Evolutionary conservation across 2,797 vertebrate genomes (phyloP).

Genomic region (Chaenodraco wilsoni): DNA sequence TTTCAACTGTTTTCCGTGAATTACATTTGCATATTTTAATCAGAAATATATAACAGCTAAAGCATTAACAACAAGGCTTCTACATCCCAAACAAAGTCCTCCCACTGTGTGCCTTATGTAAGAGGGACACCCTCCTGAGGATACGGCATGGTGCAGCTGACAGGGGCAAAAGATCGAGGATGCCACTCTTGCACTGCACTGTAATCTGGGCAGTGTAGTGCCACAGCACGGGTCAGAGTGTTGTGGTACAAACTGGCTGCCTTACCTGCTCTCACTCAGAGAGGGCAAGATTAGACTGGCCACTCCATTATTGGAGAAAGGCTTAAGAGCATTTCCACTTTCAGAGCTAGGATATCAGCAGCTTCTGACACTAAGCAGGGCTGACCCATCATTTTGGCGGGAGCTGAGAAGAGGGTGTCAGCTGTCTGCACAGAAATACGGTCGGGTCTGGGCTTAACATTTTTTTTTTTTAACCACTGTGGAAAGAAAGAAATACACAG

Average conservation of each 20-base stretch:
- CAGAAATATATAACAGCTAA: slow-evolving; percentile 4
- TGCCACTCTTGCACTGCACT: slow-evolving; percentile 30
- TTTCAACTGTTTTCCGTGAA: neutral
- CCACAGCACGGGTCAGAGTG: slow-evolving; percentile 67
- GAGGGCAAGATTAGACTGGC: slow-evolving; percentile 73
- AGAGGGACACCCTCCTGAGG: slow-evolving; percentile 52
- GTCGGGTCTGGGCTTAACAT: slow-evolving; percentile 25
- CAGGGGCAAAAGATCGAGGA: slow-evolving; percentile 34
- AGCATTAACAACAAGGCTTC: slow-evolving; percentile 37
- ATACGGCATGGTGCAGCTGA: slow-evolving; percentile 37
- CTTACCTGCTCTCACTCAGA: slow-evolving; percentile 71
- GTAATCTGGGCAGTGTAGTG: slow-evolving; percentile 58
- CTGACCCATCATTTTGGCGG: slow-evolving; percentile 77
- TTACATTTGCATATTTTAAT: slow-evolving; percentile 19
- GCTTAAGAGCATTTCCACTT: slow-evolving; percentile 79
- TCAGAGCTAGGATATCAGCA: slow-evolving; percentile 74
- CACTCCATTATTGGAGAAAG: slow-evolving; percentile 74
- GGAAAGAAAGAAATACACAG: slow-evolving; percentile 12
- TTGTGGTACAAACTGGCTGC: slow-evolving; percentile 54
- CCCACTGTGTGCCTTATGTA: slow-evolving; percentile 42
- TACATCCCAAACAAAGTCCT: slow-evolving; percentile 55
- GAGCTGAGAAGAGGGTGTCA: slow-evolving; percentile 44
- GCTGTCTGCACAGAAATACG: slow-evolving; percentile 50
- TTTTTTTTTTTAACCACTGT: neutral
- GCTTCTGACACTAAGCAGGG: slow-evolving; percentile 79